phyloP scores from a whole-genome alignment of 2,113 vertebrate genomes.

The Ranitomeya imitator region DNA sequence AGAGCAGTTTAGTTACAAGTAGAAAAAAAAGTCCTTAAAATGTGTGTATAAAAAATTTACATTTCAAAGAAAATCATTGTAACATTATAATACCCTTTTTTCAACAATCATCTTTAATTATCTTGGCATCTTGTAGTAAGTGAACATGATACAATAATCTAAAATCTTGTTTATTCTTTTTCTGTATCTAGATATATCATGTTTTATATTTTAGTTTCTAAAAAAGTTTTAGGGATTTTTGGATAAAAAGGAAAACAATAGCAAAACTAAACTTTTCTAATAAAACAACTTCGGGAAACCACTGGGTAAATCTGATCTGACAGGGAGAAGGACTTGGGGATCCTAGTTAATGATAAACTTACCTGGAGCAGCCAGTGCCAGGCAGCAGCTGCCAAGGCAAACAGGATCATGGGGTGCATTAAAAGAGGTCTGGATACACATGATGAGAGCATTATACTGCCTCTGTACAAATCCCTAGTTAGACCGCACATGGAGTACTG shows the following conservation, averaged over 20 bases:
- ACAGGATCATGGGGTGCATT: too few relatives aligned
- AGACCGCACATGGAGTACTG: too few relatives aligned
- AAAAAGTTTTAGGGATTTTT: background rate
- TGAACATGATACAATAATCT: background rate
- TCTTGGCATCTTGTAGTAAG: background rate
- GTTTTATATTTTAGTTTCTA: background rate
- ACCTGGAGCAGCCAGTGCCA: too few relatives aligned
- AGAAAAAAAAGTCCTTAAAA: background rate
- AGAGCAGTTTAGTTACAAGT: constrained; percentile 50
- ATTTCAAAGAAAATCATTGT: background rate
- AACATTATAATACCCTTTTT: background rate
- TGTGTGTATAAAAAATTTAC: background rate
- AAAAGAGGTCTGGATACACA: too few relatives aligned
- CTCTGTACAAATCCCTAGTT: too few relatives aligned
- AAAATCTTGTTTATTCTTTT: background rate
- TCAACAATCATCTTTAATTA: background rate
- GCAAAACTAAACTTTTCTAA: background rate
- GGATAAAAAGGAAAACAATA: background rate
- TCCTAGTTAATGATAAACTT: too few relatives aligned
- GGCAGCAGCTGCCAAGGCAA: too few relatives aligned
- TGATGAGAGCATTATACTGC: too few relatives aligned
- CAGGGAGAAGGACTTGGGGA: too few relatives aligned
- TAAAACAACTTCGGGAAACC: background rate
- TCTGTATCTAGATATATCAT: background rate
- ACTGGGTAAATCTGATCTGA: too few relatives aligned